Evolutionary conservation across 2,888 invertebrate species (phyloP), one percentile per base, ranked within the genome.

Genomic region (Hermaeophaga mercurialis): DNA sequence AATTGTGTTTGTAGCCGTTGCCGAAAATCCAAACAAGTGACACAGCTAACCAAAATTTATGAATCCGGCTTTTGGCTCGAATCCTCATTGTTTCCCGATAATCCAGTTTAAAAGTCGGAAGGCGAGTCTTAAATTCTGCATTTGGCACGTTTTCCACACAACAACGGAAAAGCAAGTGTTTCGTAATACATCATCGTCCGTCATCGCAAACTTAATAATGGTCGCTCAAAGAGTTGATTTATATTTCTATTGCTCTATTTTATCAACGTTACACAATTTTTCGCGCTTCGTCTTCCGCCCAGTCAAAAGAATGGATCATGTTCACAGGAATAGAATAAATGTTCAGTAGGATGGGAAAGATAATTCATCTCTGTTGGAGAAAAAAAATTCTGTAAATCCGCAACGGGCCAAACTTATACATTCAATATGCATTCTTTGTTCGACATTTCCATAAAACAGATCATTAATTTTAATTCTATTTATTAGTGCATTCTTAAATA

Each of bases 131-230:
- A 36, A 43, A 14, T 43, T 43, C 26, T 26, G 11, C 22, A 11
- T 41, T 34, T 47, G 47, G 47, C 47, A 47, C 47, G 47, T 24
- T 22, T 36, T 47, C 15, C 34, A 36, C 34, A 15, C 24, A 36
- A 28, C 15, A 28, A 11, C 17, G 33, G 9, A 39, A 28, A 38
- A 49, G 39, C 39, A 49, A 49, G 39, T 39, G 49, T 49, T 49
- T 39, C 38, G 28, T 48, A 48, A 48, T 49, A 39, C 49, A 49
- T 49, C 49, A 39, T 39, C 49, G 26, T 49, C 49, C 49, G 39
- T 49, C 49, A 49, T 49, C 39, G 12, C 31, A 49, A 49, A 49
- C 28, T 49, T 39, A 39, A 49, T 49, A 49, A 39, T 49, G 18
- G 17, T 18, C 28, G 8, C 11, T 7, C 11, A 39, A 38, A 28